Conservation (phyloP, 2,888 invertebrate genomes). For the Eledona agricola region DNA sequence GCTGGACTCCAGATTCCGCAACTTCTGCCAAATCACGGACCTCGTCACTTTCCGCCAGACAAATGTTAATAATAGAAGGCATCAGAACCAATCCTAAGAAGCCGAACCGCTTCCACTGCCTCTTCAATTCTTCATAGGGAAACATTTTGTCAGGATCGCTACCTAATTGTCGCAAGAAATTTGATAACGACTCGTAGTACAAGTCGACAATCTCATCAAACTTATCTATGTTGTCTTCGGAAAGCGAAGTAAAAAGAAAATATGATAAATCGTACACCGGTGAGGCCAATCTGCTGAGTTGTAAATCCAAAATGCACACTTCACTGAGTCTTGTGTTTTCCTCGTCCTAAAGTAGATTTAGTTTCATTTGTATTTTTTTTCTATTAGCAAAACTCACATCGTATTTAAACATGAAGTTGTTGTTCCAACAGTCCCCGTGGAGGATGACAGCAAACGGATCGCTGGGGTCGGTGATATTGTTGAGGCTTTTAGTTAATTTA, state of each 20-base stretch:
- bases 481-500: neutral
- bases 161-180: constrained; percentile 44
- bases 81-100: constrained; percentile 39
- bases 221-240: constrained; percentile 44
- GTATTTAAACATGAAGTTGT: constrained; percentile 36
- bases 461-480: constrained; percentile 4
- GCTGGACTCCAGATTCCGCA: constrained; percentile 8
- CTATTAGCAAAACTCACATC: no score
- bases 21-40: constrained; percentile 24
- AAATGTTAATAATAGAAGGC: constrained; percentile 27
- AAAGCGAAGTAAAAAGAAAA: constrained; percentile 48
- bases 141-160: constrained; percentile 49
- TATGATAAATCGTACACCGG: constrained; percentile 53
- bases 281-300: constrained; percentile 40
- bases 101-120: constrained; percentile 42
- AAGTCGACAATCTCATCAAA: constrained; percentile 48
- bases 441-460: constrained; percentile 22
- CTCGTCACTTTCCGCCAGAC: constrained; percentile 34
- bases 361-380: no score
- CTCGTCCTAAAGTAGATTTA: constrained; percentile 16
- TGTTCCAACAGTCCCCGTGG: constrained; percentile 39
- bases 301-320: constrained; percentile 45
- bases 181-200: constrained; percentile 50
- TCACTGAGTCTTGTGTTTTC: constrained; percentile 6
- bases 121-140: constrained; percentile 45